Conservation (phyloP, 2,113 vertebrate species). For the Laticauda colubrina region DNA sequence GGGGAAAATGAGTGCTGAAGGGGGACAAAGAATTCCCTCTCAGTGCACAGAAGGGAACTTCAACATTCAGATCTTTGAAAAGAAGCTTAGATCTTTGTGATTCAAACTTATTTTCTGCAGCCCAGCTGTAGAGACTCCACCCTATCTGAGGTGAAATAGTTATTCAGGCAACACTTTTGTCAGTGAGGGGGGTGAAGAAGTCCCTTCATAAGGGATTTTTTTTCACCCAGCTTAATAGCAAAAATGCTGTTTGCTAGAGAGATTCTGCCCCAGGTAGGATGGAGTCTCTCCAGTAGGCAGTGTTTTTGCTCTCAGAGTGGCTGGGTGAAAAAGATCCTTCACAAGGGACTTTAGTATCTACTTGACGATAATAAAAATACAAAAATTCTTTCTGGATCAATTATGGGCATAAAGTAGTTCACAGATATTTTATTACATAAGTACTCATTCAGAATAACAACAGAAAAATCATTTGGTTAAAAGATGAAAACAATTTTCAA, state of each 20-base stretch:
- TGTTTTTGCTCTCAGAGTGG: neutral
- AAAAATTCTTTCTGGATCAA: neutral
- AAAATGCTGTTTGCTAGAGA: neutral
- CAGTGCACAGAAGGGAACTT: neutral
- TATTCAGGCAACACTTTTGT: neutral
- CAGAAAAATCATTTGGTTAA: neutral
- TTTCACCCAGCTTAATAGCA: neutral
- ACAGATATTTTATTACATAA: neutral
- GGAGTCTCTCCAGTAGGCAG: neutral
- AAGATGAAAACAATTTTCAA: neutral
- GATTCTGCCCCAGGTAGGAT: neutral
- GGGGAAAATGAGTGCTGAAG: neutral
- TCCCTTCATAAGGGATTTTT: neutral
- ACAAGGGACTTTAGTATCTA: neutral
- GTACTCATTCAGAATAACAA: neutral
- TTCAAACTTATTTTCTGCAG: neutral
- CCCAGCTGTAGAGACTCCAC: neutral
- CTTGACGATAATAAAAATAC: neutral
- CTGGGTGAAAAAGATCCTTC: neutral
- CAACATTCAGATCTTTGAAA: neutral
- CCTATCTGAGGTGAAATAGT: neutral
- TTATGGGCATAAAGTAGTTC: neutral
- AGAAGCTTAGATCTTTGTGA: neutral
- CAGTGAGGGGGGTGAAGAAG: neutral
- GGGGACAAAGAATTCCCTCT: neutral